Conservation (phyloP, 2,113 vertebrate species). For the Antigone vipio region DNA sequence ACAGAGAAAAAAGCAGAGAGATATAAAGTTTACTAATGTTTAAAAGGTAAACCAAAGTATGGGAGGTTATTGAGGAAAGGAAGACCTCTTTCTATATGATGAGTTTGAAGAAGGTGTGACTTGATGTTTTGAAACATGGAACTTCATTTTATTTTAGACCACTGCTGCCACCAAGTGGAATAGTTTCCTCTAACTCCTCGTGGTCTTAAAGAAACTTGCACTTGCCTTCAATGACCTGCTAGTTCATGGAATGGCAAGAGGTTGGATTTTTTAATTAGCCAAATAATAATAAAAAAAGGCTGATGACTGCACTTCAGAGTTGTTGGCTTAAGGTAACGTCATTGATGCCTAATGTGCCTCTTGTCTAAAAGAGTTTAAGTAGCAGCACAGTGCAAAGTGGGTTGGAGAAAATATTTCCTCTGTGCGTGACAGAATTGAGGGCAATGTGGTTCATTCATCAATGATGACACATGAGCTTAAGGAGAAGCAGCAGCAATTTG, state of each 20-base stretch:
- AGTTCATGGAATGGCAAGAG: background rate
- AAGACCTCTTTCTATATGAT: background rate
- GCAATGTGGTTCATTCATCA: background rate
- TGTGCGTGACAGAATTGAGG: background rate
- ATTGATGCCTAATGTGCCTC: background rate
- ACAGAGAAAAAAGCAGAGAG: too few relatives aligned
- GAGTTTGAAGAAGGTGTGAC: background rate
- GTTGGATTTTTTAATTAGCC: background rate
- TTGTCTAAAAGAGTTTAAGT: background rate
- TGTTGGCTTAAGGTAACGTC: background rate
- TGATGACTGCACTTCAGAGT: background rate
- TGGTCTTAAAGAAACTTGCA: background rate
- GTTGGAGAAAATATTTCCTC: background rate
- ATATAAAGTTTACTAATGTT: background rate
- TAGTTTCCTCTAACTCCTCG: background rate
- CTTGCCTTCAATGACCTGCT: background rate
- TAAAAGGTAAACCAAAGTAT: background rate
- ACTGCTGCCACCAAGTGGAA: conserved; percentile 62
- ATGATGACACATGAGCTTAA: background rate
- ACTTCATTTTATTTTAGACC: conserved; percentile 2
- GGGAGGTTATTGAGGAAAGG: background rate
- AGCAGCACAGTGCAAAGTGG: background rate
- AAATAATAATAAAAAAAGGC: background rate
- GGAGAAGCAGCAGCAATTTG: background rate
- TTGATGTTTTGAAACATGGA: background rate